phyloP scores from a whole-genome alignment of 2,888 invertebrate genomes.

The Eumerus sabulonum region DNA sequence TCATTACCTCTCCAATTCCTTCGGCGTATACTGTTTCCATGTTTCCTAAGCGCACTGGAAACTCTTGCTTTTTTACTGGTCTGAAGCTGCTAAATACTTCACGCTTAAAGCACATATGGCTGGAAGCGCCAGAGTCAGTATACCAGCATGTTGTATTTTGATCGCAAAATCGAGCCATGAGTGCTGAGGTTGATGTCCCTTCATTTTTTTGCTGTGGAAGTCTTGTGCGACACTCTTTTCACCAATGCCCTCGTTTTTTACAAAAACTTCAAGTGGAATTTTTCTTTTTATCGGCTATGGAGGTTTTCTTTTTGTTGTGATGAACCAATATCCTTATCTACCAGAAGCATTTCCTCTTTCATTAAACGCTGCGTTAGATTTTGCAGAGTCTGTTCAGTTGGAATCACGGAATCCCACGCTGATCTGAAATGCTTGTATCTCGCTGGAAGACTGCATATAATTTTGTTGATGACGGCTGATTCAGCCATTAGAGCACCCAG shows the following conservation, averaged over 20 bases:
- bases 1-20: no score
- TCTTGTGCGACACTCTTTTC: constrained; percentile 12
- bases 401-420: constrained; percentile 15
- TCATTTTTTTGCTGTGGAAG: background rate
- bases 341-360: constrained; percentile 23
- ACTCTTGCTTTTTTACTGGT: no score
- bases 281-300: constrained; percentile 6
- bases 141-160: constrained; percentile 10
- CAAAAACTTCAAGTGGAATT: constrained; percentile 8
- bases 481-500: background rate
- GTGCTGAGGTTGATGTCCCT: background rate
- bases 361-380: constrained; percentile 21
- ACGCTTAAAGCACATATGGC: no score
- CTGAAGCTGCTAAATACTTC: no score
- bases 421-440: constrained; percentile 17
- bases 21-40: no score
- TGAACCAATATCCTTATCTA: constrained; percentile 4
- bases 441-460: background rate
- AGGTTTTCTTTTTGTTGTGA: constrained; percentile 9
- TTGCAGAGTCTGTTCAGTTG: constrained; percentile 25
- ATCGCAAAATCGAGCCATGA: constrained; percentile 1
- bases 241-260: constrained; percentile 17
- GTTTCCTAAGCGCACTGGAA: no score
- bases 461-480: constrained; percentile 13
- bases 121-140: constrained; percentile 18